phyloP scores from a whole-genome alignment of 2,888 invertebrate genomes.

The Argynnis bischoffii region DNA sequence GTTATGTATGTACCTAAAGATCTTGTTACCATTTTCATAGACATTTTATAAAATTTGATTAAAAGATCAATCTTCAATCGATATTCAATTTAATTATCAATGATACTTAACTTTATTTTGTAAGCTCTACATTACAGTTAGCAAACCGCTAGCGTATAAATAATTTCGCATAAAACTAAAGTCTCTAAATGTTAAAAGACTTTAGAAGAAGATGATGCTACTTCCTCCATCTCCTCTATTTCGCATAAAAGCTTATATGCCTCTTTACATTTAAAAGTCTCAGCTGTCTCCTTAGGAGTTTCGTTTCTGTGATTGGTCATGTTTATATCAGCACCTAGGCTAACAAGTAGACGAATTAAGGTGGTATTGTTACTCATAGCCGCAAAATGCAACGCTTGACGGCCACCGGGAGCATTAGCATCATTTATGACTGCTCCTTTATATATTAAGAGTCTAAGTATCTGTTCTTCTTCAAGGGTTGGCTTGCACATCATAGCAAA shows the following conservation, averaged over 20 bases:
- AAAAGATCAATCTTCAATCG: no score
- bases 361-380: constrained; percentile 72
- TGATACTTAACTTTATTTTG: neutral
- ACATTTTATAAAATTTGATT: no score
- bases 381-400: constrained; percentile 77
- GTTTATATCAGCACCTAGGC: constrained; percentile 61
- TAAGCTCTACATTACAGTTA: no score
- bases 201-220: neutral
- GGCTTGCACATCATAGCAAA: constrained; percentile 69
- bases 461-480: constrained; percentile 58
- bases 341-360: constrained; percentile 60
- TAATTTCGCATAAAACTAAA: no score
- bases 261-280: constrained; percentile 56
- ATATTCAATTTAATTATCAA: neutral
- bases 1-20: no score
- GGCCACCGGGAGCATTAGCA: constrained; percentile 61
- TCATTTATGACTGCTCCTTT: constrained; percentile 66
- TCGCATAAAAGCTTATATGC: constrained; percentile 51
- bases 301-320: constrained; percentile 60
- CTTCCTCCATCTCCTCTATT: constrained; percentile 41
- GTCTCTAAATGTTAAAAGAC: neutral
- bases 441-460: constrained; percentile 61
- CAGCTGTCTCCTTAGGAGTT: constrained; percentile 68
- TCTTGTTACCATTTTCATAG: no score
- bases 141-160: no score